Percentiles rank a stretch among this genome's conserved stretches.
Conservation (phyloP, 2,888 invertebrate genomes). For the Lasioglossum leucozonium region DNA sequence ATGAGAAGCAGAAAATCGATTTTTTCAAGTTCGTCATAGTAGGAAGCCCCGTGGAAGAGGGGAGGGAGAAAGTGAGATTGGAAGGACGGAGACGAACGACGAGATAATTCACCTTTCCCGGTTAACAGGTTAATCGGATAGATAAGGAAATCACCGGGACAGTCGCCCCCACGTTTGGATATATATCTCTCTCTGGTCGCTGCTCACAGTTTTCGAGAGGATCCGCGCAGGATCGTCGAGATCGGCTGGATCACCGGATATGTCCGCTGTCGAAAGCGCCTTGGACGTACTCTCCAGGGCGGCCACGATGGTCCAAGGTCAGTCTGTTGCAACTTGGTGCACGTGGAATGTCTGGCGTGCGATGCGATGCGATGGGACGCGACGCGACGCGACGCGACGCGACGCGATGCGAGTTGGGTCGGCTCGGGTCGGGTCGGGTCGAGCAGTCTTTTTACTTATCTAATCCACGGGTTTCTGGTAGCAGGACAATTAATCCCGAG, state of each 20-base stretch:
- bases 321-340: conserved; percentile 62
- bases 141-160: conserved; percentile 9
- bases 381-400: neutral
- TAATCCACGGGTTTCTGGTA: neutral
- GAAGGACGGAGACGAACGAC: neutral
- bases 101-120: conserved; percentile 1
- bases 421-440: neutral
- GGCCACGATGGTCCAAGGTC: conserved; percentile 93
- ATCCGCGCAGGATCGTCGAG: conserved; percentile 44
- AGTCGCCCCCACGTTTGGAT: neutral
- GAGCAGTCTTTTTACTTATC: neutral
- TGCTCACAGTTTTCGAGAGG: conserved; percentile 23
- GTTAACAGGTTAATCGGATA: conserved; percentile 23
- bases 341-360: conserved; percentile 5
- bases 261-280: conserved; percentile 93
- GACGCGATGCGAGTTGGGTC: neutral
- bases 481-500: conserved; percentile 17
- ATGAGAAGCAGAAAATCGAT: neutral
- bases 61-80: neutral
- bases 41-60: neutral
- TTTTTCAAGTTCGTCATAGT: neutral
- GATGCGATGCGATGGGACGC: neutral
- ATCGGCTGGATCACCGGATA: conserved; percentile 76
- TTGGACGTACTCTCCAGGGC: conserved; percentile 94
- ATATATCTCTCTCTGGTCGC: neutral